A percentile compares a stretch with the other conserved stretches of the same genome.
phyloP scores from a whole-genome alignment of 1,140 invertebrate species.

The Drosophila funebris region DNA sequence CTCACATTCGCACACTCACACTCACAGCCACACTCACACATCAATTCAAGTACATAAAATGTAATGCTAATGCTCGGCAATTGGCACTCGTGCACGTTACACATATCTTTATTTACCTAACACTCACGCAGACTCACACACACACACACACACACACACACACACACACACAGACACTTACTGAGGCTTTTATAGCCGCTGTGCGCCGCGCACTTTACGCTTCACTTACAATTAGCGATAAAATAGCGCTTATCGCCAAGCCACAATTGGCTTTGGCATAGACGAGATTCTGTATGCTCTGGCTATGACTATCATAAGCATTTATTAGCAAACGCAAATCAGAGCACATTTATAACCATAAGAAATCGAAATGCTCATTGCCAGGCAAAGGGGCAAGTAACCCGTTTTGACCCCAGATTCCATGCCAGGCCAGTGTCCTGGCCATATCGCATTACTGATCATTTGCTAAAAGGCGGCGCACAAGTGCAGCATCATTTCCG shows the following conservation, averaged over 20 bases:
- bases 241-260: conserved; percentile 61
- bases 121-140: background rate
- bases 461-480: conserved; percentile 52
- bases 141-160: background rate
- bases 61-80: conserved; percentile 57
- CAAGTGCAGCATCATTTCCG: conserved; percentile 81
- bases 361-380: conserved; percentile 42
- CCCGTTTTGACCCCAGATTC: conserved; percentile 21
- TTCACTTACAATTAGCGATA: conserved; percentile 77
- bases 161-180: background rate
- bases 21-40: conserved; percentile 26
- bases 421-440: background rate
- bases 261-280: conserved; percentile 21
- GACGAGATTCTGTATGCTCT: background rate
- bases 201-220: conserved; percentile 39
- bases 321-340: conserved; percentile 70
- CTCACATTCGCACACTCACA: background rate
- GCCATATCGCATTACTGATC: conserved; percentile 50
- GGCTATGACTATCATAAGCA: conserved; percentile 57
- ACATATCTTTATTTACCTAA: conserved; percentile 50
- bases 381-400: conserved; percentile 10
- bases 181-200: conserved; percentile 36
- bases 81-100: conserved; percentile 46
- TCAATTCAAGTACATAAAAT: conserved; percentile 68
- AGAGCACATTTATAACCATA: conserved; percentile 39